phyloP scores from a whole-genome alignment of 2,113 vertebrate genomes.

The Ia io region DNA sequence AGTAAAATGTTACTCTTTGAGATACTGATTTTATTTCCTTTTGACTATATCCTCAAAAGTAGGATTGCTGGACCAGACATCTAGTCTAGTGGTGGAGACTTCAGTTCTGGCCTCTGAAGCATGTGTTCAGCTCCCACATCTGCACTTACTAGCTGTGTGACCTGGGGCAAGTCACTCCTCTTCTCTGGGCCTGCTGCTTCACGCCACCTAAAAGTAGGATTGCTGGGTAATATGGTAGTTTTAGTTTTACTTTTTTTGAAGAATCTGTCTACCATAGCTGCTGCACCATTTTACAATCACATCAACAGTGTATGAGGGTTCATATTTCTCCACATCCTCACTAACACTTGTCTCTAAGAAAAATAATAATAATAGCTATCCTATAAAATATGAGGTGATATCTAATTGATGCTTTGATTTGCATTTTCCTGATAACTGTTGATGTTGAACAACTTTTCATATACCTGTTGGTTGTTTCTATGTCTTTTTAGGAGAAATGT shows the following conservation, averaged over 20 bases:
- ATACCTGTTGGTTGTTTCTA: not conserved
- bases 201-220: not conserved
- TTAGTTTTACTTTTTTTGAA: not conserved
- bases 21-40: not conserved
- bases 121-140: not conserved
- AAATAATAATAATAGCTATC: not conserved
- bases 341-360: not conserved
- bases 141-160: not conserved
- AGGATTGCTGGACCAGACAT: not conserved
- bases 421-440: not conserved
- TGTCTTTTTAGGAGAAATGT: not conserved
- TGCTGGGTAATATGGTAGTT: not conserved
- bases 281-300: not conserved
- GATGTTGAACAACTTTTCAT: not conserved
- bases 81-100: not conserved
- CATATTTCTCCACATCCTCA: not conserved
- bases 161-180: not conserved
- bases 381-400: not conserved
- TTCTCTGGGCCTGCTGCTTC: not conserved
- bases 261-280: not conserved
- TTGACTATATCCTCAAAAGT: not conserved
- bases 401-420: not conserved
- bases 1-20: not conserved
- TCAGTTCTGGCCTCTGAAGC: not conserved
- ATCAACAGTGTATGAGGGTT: not conserved